These are phyloP conservation scores for Camptogramma bilineatum DNA, from an alignment of 2,888 invertebrate genomes.

Conservation along the genomic window DNA sequence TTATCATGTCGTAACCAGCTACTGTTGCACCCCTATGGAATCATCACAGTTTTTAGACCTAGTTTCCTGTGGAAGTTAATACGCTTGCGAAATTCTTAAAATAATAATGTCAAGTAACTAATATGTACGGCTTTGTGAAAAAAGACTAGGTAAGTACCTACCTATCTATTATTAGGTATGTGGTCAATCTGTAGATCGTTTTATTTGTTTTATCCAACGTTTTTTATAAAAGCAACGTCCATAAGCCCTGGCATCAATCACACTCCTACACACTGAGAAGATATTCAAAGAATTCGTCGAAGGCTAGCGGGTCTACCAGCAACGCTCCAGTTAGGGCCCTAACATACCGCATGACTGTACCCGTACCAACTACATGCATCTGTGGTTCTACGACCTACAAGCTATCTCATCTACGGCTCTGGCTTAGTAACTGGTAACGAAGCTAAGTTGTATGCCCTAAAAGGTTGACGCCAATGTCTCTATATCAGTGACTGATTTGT, in stretches of 20 bases:
- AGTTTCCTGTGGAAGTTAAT: slow-evolving; percentile 18
- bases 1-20: slow-evolving; percentile 39
- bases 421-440: neutral
- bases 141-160: neutral
- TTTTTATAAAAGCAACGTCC: neutral
- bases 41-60: slow-evolving; percentile 28
- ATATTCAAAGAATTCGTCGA: slow-evolving; percentile 38
- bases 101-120: neutral
- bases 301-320: slow-evolving; percentile 36
- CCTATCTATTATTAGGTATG: neutral
- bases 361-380: neutral
- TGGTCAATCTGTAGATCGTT: neutral
- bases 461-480: slow-evolving; percentile 24
- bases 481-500: slow-evolving; percentile 21
- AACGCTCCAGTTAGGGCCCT: slow-evolving; percentile 20
- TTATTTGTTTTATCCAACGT: neutral
- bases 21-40: slow-evolving; percentile 39
- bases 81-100: neutral
- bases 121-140: neutral
- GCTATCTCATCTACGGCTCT: neutral
- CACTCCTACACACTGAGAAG: slow-evolving; percentile 23
- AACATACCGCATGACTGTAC: neutral
- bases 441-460: slow-evolving; percentile 24
- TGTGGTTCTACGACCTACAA: neutral
- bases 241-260: slow-evolving; percentile 1